Evolutionary conservation across 2,797 vertebrate species (phyloP), one percentile per base, ranked within the genome.

Genomic region (Chaunax sp.): DNA sequence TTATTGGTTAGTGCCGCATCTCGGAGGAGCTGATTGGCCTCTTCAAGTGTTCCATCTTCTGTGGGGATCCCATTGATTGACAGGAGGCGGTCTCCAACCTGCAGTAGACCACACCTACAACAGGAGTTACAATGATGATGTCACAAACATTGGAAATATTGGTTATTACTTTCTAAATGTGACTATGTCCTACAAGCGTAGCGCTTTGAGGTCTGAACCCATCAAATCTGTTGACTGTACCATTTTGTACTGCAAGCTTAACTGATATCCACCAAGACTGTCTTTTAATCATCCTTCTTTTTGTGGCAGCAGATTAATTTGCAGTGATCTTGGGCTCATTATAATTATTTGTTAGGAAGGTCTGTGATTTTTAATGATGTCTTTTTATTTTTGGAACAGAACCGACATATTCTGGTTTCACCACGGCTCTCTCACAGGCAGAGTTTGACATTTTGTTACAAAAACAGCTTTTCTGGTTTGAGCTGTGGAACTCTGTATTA

Each of bases 1-100:
- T 95, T 97, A 84, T 95, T 97, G 13, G 96, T 94, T 72, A 99
- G 90, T 0, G 97, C 98, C 0, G 98, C 97, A 0, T 99, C 97
- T 30, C 97, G 91, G 68, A 99, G 88, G 5, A 99, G 94, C 91
- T 98, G 98, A 86, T 96, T 98, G 85, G 97, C 97, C 52, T 99
- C 98, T 73, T 99, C 98, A 78, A 98, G 93, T 0, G 97, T 99
- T 20, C 97, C 97, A 0, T 99, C 97, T 77, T 99, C 97, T 0
- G 98, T 99, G 2, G 96, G 93, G 6, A 99, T 95, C 37, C 97
- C 95, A 0, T 98, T 98, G 90, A 99, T 98, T 61, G 97, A 96
- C 64, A 98, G 92, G 14, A 99, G 94, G 28, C 97, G 89, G 90
- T 99, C 98, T 14, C 98, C 98, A 0, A 98, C 96, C 89, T 99